Percentiles rank a stretch among this genome's conserved stretches.
These are phyloP conservation scores for Lasioglossum oenotherae DNA, from an alignment of 2,888 invertebrate genomes.

Conservation along the genomic window DNA sequence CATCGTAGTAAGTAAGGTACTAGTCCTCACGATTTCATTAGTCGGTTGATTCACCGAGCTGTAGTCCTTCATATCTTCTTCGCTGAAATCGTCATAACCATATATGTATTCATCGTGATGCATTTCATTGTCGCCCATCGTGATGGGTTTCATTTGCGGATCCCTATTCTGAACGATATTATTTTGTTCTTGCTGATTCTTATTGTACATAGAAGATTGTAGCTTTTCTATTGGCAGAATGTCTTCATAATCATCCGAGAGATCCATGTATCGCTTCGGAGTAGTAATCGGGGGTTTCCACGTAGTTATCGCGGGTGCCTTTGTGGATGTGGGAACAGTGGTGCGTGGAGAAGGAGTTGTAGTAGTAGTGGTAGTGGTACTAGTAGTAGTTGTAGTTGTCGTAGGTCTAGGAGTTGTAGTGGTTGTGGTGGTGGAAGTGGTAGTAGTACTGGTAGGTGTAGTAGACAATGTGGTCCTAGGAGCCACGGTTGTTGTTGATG, in stretches of 20 bases:
- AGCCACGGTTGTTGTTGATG: slow-evolving; percentile 50
- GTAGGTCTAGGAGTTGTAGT: slow-evolving; percentile 45
- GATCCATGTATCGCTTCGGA: slow-evolving; percentile 44
- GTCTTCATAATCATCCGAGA: slow-evolving; percentile 64
- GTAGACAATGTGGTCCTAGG: slow-evolving; percentile 53
- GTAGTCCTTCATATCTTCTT: slow-evolving; percentile 57
- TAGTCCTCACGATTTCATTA: slow-evolving; percentile 42
- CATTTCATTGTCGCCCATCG: background rate
- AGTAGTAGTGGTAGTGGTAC: slow-evolving; percentile 68
- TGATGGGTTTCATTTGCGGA: slow-evolving; percentile 47
- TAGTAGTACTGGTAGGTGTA: slow-evolving; percentile 62
- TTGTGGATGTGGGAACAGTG: slow-evolving; percentile 67
- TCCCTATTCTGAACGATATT: slow-evolving; percentile 50
- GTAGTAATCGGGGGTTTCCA: slow-evolving; percentile 75
- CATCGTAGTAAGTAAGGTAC: slow-evolving; percentile 23
- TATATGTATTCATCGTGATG: slow-evolving; percentile 82
- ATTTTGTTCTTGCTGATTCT: slow-evolving; percentile 52
- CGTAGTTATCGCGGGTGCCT: slow-evolving; percentile 82
- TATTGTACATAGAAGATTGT: slow-evolving; percentile 60
- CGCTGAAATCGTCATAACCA: slow-evolving; percentile 76
- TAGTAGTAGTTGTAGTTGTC: slow-evolving; percentile 57
- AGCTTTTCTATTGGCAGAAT: slow-evolving; percentile 76
- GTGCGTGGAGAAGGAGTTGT: slow-evolving; percentile 57
- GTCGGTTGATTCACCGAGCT: slow-evolving; percentile 41
- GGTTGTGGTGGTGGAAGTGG: slow-evolving; percentile 55